These are phyloP conservation scores for Drosophila kurseongensis DNA, from an alignment of 1,140 invertebrate genomes.

Conservation along the genomic window DNA sequence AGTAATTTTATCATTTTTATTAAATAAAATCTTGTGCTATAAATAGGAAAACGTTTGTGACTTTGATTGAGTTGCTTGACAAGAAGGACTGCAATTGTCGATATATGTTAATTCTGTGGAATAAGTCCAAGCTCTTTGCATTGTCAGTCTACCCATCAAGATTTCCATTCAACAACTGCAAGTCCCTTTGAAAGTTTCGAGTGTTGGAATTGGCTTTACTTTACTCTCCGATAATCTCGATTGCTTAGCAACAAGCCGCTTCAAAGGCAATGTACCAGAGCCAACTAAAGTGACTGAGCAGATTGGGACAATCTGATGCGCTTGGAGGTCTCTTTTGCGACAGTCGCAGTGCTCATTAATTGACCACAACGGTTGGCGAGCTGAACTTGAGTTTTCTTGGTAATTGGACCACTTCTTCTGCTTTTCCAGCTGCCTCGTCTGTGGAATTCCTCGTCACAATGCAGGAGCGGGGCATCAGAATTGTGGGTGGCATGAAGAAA, in stretches of 20 bases:
- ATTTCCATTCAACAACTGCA: background rate
- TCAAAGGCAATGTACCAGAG: background rate
- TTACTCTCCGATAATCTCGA: background rate
- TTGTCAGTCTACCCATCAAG: background rate
- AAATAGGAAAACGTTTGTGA: background rate
- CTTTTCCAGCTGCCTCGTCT: constrained; percentile 4
- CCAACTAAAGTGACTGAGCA: constrained; percentile 9
- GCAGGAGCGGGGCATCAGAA: background rate
- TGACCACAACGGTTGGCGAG: constrained; percentile 37
- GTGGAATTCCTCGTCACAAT: background rate
- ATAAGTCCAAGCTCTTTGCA: background rate
- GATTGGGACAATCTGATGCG: constrained; percentile 1
- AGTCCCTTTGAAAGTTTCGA: background rate
- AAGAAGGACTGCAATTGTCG: background rate
- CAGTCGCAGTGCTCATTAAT: constrained; percentile 22
- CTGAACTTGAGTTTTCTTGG: constrained; percentile 22
- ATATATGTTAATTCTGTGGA: background rate
- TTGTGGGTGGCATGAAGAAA: constrained; percentile 1
- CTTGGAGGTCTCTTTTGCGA: background rate
- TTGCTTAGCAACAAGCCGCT: constrained; percentile 2
- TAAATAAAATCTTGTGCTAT: too few relatives aligned
- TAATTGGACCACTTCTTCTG: constrained; percentile 32
- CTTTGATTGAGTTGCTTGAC: background rate
- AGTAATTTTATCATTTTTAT: too few relatives aligned
- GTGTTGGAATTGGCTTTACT: background rate